Evolutionary conservation across 2,888 invertebrate species (phyloP), one percentile per base, ranked within the genome.

Genomic region (Ophion costatus): DNA sequence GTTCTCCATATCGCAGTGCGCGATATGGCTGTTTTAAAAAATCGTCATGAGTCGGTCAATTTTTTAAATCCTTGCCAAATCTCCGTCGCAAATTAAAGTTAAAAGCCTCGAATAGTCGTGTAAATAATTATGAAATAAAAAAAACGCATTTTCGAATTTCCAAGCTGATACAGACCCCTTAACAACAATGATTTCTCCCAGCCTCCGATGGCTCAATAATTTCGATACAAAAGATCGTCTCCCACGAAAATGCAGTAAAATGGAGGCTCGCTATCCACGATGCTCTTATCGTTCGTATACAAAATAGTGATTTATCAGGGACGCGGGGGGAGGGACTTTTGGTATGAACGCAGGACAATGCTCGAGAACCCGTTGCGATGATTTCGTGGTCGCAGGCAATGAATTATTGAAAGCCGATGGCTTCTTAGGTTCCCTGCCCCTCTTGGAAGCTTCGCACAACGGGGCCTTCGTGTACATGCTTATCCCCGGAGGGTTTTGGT

Each of bases 321-420:
- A 20, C 33, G 38, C 3, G 45, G n/a, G 7, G n/a, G 22, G 5
- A 29, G 73, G 71, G 51, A 17, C 51, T 51, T 17, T 51, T 17
- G 51, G 51, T 14, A 51, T 5, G 51, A 51, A 17, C 2, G 0
- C 17, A 45, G 77, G 24, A 64, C 76, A 71, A 76, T 76, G 82
- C 71, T 24, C 45, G 42, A 64, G 29, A 63, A 69, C 1, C 38
- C 51, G 63, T 61, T 22, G 69, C 51, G 59, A 67, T 29, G 77
- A 80, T 75, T 77, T 59, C 0, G 38, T 57, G 74, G 74, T 74
- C 56, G 51, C 51, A 24, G 61, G 66, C 51, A 70, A 83, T 85
- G 77, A 85, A 83, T 85, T 83, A 74, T 80, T 63, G 70, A 77
- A 80, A 85, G 59, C 69, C 82, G 76, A 79, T 82, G 76, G 64